Base-by-base conservation (phyloP, 2,113 vertebrate species). In the Sapajus apella region DNA sequence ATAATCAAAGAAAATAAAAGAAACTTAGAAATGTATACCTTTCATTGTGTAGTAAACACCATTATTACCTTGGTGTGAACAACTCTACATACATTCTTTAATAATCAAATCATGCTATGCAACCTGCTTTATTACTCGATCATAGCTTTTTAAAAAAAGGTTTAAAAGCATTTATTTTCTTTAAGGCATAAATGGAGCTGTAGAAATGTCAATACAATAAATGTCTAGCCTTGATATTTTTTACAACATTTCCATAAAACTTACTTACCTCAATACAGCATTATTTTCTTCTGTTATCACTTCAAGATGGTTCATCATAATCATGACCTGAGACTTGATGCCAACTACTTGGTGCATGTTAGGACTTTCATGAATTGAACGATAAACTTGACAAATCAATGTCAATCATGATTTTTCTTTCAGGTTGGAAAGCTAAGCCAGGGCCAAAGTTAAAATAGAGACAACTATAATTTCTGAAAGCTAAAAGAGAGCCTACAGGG, bases 121-220 rank as follows among this genome's bases (percentile, higher is more conserved):
- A 89, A 50, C 32, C 16, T 81, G 9, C 61, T 95, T 95, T 68
- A 18, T 73, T 82, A 43, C 40, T 18, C 43, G n/a, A 84, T 75
- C 75, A 61, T 25, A 47, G 37, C 8, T 56, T 87, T 94, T 58
- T 17, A 47, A 52, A 52, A 37, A n/a, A 86, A 87, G 8, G 8
- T 20, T 23, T 73, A 79, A 90, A 92, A 89, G 66, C 73, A 89
- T 83, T 95, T 52, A 68, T 88, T 79, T 96, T 86, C 80, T 81
- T 89, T 91, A 73, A 80, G 30, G 35, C 11, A 79, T 45, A 90
- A 77, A 52, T 76, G 52, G 64, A 89, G 13, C 66, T 86, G 66
- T 0, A 83, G 37, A 93, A 84, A 90, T 94, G 40, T 91, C 82
- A 90, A 21, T 50, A 55, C 37, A 64, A 1, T 77, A 55, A 82